Conservation (phyloP, 2,888 invertebrate genomes). For the Nephrocerus scutellatus region DNA sequence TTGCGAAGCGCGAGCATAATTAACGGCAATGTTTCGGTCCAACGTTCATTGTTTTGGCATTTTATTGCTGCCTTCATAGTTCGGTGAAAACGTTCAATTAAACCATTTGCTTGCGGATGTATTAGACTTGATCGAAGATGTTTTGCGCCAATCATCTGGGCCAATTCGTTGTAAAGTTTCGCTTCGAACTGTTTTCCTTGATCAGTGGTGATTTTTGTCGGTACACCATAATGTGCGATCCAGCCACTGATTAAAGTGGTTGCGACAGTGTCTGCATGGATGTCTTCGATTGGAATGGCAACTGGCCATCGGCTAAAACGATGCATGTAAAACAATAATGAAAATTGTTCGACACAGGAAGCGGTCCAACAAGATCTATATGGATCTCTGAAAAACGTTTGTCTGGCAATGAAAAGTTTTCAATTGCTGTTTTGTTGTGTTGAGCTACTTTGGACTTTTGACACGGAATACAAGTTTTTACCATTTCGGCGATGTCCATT, state of each 20-base stretch:
- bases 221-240: conserved; percentile 18
- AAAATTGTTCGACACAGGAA: neutral
- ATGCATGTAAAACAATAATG: conserved; percentile 7
- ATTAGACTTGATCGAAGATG: conserved; percentile 9
- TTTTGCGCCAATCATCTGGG: conserved; percentile 1
- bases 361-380: conserved; percentile 5
- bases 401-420: too few relatives aligned
- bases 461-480: too few relatives aligned
- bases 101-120: conserved; percentile 15
- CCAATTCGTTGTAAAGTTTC: conserved; percentile 8
- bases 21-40: conserved; percentile 14
- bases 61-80: conserved; percentile 8
- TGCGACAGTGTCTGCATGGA: neutral
- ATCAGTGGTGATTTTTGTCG: conserved; percentile 14
- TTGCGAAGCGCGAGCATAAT: conserved; percentile 7
- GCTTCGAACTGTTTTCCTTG: conserved; percentile 18
- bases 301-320: conserved; percentile 8
- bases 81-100: conserved; percentile 13
- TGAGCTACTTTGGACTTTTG: too few relatives aligned
- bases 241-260: conserved; percentile 5
- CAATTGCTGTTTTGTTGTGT: too few relatives aligned
- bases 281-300: conserved; percentile 1
- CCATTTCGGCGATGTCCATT: too few relatives aligned
- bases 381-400: too few relatives aligned
- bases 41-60: conserved; percentile 8